Conservation (phyloP, 2,888 invertebrate genomes). For the Allolobophora icterica region DNA sequence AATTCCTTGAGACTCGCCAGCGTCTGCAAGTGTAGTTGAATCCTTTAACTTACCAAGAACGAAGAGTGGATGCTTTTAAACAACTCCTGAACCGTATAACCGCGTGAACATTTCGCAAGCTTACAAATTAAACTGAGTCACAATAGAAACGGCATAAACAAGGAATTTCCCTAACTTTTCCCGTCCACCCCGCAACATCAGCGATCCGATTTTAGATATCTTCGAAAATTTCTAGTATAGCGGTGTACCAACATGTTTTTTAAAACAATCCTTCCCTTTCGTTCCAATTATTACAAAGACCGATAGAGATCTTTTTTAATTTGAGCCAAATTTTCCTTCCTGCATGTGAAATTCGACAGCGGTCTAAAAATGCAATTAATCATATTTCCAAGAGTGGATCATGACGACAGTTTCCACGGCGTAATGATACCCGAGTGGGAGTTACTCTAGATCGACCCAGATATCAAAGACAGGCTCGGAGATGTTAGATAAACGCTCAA, state of each 20-base stretch:
- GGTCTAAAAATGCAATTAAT: background rate
- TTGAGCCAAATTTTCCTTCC: background rate
- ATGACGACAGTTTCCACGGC: background rate
- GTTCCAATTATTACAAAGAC: background rate
- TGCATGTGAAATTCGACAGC: background rate
- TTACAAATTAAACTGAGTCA: background rate
- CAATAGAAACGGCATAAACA: background rate
- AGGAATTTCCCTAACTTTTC: background rate
- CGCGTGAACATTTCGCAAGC: background rate
- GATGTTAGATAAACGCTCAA: background rate
- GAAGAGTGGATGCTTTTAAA: background rate
- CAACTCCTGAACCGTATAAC: background rate
- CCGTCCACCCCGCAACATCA: background rate
- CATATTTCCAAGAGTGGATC: background rate
- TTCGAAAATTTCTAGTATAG: background rate
- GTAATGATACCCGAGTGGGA: background rate
- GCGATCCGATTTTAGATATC: background rate
- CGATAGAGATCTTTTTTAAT: background rate
- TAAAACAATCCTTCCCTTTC: background rate
- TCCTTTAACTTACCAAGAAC: background rate
- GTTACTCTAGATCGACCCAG: too few species aligned
- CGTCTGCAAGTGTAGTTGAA: too few species aligned
- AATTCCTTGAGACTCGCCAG: background rate
- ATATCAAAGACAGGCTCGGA: background rate
- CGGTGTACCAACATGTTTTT: background rate